Percentiles rank a stretch among this genome's conserved stretches.
These are phyloP conservation scores for Nephila pilipes DNA, from an alignment of 1,140 invertebrate genomes.

Conservation along the genomic window DNA sequence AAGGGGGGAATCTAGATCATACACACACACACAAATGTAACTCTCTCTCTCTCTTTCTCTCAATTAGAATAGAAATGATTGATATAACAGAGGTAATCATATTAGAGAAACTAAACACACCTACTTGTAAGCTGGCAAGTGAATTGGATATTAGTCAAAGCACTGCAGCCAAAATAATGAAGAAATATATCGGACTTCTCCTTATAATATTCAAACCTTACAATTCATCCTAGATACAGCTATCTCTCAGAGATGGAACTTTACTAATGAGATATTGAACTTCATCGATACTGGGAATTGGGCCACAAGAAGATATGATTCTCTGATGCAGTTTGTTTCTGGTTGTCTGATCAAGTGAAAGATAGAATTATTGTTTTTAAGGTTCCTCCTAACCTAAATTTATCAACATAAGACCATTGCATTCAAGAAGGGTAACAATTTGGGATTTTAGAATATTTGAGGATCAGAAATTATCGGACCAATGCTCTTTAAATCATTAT, in stretches of 20 bases:
- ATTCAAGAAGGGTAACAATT: not conserved
- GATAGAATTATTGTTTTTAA: not conserved
- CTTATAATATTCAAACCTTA: conserved; percentile 3
- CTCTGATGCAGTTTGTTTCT: not conserved
- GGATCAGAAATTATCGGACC: conserved; percentile 1
- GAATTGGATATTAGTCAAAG: not conserved
- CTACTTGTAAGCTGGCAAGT: not conserved
- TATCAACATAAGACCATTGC: not conserved
- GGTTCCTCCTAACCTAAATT: not conserved
- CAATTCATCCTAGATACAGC: conserved; percentile 25
- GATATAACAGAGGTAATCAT: not conserved
- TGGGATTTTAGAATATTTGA: conserved; percentile 23
- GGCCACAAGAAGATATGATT: not conserved
- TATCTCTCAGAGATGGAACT: not conserved
- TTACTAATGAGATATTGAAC: not conserved
- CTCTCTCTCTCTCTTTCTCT: no score
- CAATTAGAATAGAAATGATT: not conserved
- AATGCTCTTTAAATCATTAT: not conserved
- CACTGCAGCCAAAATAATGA: conserved; percentile 34
- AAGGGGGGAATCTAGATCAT: not conserved
- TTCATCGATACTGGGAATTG: not conserved
- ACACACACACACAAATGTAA: no score
- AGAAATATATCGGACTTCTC: not conserved
- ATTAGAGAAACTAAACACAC: not conserved
- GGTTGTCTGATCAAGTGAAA: not conserved